These are phyloP conservation scores for pig (Sus scrofa) DNA, from an alignment of 2,113 vertebrate genomes.

Conservation along the genomic window T2T-Sscrofa CM000814.6:6251001-6251500, in stretches of 20 bases:
- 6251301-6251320: not conserved
- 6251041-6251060: not conserved
- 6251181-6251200: not conserved
- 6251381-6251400: not conserved
- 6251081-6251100: not conserved
- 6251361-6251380: not conserved
- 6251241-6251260: not conserved
- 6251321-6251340: not conserved
- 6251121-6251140: rapidly evolving
- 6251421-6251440: not conserved
- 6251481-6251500: not conserved
- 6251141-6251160: not conserved
- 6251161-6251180: not conserved
- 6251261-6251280: not conserved
- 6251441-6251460: not conserved
- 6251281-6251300: too few relatives aligned
- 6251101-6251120: not conserved
- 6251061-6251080: not conserved
- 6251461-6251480: not conserved
- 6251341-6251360: not conserved
- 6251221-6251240: not conserved
- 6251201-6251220: not conserved
- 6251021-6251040: not conserved
- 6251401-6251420: not conserved
- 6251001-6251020: too few relatives aligned